These are phyloP conservation scores for Acronicta alni DNA, from an alignment of 2,888 invertebrate genomes.

Conservation along the genomic window DNA sequence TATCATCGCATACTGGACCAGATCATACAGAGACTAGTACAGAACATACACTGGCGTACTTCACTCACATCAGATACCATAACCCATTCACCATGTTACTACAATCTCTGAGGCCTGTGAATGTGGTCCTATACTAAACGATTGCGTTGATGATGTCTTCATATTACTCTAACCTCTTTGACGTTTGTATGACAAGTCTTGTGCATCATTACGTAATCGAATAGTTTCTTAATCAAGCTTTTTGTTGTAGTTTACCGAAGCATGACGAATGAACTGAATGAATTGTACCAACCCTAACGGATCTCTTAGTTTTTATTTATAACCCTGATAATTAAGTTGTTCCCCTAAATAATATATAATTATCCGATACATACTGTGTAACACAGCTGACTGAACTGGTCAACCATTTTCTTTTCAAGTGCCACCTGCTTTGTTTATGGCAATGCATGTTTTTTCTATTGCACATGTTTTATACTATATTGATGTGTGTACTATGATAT, in stretches of 20 bases:
- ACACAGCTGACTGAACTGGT: constrained; percentile 29
- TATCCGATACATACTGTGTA: constrained; percentile 30
- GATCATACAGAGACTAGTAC: constrained; percentile 83
- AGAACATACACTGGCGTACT: constrained; percentile 85
- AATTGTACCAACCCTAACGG: constrained; percentile 34
- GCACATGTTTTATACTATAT: constrained; percentile 56
- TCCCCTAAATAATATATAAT: constrained; percentile 18
- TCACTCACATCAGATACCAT: constrained; percentile 86
- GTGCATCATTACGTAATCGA: constrained; percentile 71
- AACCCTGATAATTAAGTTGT: constrained; percentile 35
- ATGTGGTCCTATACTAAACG: constrained; percentile 80
- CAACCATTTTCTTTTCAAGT: constrained; percentile 47
- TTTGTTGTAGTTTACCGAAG: constrained; percentile 75
- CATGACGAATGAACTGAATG: constrained; percentile 70
- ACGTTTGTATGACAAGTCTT: constrained; percentile 22
- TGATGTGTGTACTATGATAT: constrained; percentile 54
- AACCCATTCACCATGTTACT: constrained; percentile 82
- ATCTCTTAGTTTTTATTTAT: constrained; percentile 31
- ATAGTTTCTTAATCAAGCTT: constrained; percentile 73
- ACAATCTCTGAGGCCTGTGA: constrained; percentile 81
- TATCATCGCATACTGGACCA: constrained; percentile 83
- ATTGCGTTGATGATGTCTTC: constrained; percentile 66
- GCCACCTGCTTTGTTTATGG: constrained; percentile 77
- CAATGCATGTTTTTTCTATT: constrained; percentile 76
- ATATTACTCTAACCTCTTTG: constrained; percentile 35